phyloP scores from a whole-genome alignment of 2,888 invertebrate species.

The Agonum fuliginosum region DNA sequence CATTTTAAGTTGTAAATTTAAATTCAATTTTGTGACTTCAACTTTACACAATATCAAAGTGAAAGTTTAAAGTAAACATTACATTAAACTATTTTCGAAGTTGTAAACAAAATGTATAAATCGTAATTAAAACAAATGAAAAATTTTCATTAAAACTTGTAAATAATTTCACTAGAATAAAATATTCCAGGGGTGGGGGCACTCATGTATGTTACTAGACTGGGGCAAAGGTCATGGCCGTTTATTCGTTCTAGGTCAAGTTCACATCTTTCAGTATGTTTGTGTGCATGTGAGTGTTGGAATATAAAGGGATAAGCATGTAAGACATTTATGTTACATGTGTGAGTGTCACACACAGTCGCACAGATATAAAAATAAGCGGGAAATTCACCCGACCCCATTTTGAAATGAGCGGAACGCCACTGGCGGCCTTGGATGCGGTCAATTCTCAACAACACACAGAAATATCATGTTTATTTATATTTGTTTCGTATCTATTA shows the following conservation, averaged over 20 bases:
- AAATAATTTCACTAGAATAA: conserved; percentile 22
- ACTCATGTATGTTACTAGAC: conserved; percentile 48
- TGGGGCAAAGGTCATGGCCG: conserved; percentile 67
- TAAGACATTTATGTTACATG: conserved; percentile 7
- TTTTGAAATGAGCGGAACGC: conserved; percentile 9
- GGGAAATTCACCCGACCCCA: background rate
- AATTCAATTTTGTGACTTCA: background rate
- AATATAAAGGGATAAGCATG: conserved; percentile 15
- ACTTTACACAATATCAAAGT: background rate
- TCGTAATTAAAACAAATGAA: background rate
- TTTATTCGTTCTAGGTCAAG: conserved; percentile 67
- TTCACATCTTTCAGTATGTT: conserved; percentile 62
- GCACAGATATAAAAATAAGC: background rate
- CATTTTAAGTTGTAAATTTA: background rate
- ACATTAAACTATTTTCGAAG: background rate
- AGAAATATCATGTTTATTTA: conserved; percentile 50
- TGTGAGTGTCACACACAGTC: background rate
- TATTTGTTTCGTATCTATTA: conserved; percentile 43
- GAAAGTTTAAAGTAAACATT: background rate
- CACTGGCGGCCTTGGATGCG: conserved; percentile 55
- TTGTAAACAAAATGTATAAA: background rate
- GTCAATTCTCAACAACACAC: conserved; percentile 47
- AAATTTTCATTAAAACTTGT: background rate
- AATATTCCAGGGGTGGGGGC: conserved; percentile 23
- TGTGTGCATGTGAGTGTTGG: conserved; percentile 20